Evolutionary conservation across 2,797 vertebrate species (phyloP), one percentile per base, ranked within the genome.

Genomic region (Darevskia mixta): DNA sequence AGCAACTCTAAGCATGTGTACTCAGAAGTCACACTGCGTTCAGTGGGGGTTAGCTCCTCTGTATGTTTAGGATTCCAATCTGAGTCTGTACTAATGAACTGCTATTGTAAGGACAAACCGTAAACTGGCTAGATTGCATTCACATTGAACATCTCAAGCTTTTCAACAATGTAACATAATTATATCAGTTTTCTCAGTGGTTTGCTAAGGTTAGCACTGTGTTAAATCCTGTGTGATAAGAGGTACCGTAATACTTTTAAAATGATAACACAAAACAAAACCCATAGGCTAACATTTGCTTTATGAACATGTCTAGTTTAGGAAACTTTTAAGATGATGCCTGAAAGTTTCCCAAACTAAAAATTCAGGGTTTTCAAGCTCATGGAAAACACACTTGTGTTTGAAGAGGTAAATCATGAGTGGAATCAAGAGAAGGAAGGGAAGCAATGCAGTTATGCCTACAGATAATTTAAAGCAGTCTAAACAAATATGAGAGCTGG

Each of bases 201-300:
- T 1, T 4, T 55, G 4, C 73, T 45, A 5, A 66, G 0, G 0
- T 61, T 1, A 5, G 15, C n/a, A 75, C 49, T 49, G 45, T 0
- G 3, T 49, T 69, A 80, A 49, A 85, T 9, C 71, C 1, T 0
- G 20, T 23, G 61, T 23, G 0, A 61, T 3, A 81, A 38, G 5
- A 84, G 15, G 35, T 35, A 35, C 35, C 35, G 29, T 38, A 80
- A 38, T 9, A 17, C 8, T 58, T 73, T 58, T 8, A 75, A 85
- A 49, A 43, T 71, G 9, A 35, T 38, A 80, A 20, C 9, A n/a
- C 1, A 9, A 15, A 75, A 41, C n/a, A 55, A 82, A 23, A 49
- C 15, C 13, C 27, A 27, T 6, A 64, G 45, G 69, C 23, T 66
- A 20, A n/a, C 43, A n/a, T 64, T 29, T 82, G 9, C 69, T 38